Evolutionary conservation across 2,797 vertebrate genomes (phyloP).

Genomic region (Dermochelys coriacea): DNA sequence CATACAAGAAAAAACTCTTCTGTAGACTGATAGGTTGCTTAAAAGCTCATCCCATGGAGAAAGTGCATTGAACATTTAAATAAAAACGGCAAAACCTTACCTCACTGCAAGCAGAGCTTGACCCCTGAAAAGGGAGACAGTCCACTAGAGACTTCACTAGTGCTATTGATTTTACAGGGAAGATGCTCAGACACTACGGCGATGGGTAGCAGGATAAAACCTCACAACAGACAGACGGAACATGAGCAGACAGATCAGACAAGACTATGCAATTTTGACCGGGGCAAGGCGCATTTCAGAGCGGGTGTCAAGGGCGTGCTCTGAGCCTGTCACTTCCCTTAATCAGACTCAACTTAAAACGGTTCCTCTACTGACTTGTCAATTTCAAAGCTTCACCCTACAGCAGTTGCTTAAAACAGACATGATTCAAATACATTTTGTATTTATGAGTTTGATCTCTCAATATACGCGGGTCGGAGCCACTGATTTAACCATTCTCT

Average conservation of each 20-base stretch:
- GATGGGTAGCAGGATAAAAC: rapidly evolving
- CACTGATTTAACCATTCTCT: neutral
- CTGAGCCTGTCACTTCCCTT: neutral
- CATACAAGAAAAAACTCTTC: neutral
- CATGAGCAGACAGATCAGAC: neutral
- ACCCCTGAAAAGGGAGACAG: neutral
- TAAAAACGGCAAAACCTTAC: neutral
- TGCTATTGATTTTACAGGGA: neutral
- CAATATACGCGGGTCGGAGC: neutral
- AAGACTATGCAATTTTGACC: neutral
- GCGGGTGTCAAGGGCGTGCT: neutral
- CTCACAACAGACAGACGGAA: neutral
- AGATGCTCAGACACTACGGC: neutral
- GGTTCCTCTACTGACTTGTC: neutral
- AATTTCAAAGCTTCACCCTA: neutral
- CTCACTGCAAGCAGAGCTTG: neutral
- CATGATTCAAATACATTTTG: neutral
- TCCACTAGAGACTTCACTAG: neutral
- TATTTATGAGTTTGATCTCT: neutral
- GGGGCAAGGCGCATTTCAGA: neutral
- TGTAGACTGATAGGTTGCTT: neutral
- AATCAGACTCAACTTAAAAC: neutral
- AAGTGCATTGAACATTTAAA: neutral
- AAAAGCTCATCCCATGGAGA: neutral
- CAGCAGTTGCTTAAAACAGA: neutral